Evolutionary conservation across 2,888 invertebrate genomes (phyloP), one percentile per base, ranked within the genome.

Genomic region (Ophion obscuratus): DNA sequence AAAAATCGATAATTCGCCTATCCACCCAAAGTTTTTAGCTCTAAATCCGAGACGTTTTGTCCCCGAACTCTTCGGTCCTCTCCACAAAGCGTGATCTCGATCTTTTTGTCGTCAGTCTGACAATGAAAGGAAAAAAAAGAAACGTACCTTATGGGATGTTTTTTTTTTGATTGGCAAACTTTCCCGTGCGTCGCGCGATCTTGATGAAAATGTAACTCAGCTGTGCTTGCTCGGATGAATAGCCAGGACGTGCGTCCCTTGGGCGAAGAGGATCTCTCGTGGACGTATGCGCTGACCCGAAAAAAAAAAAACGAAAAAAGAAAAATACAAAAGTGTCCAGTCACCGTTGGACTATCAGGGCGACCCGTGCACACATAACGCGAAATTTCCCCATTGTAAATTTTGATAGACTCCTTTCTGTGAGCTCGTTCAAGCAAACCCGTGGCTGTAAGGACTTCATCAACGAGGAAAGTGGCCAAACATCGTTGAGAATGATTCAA

Each of bases 301-400:
- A 20, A 64, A 66, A 74, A 73, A 20, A 66, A 31, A 24, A 40
- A 11, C 11, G 31, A 27, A 83, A 59, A 24, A 24, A 44, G 10
- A 71, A 47, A 64, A 53, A 74, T 78, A 71, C 85, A 81, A 86
- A 88, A 87, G 31, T 70, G 76, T 79, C 87, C 71, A 90, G 88
- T 90, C 91, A 89, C 66, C 66, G 79, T 64, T 68, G 75, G 83
- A 84, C 84, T 82, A 90, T 90, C 89, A 87, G 85, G 66, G 44
- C 40, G 68, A 20, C 82, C 76, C 73, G 62, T 84, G 84, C 73
- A 80, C 62, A 53, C 85, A 83, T 40, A 73, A 83, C 86, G 75
- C 74, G 84, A 81, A 84, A 70, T 68, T 70, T 64, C 75, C 53
- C 40, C 76, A 83, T 85, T 83, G 81, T 82, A 11, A 59, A 73